A percentile compares a stretch with the other conserved stretches of the same genome.
Evolutionary conservation across 2,888 invertebrate genomes (phyloP).

Genomic region (Ferrisia virgata): DNA sequence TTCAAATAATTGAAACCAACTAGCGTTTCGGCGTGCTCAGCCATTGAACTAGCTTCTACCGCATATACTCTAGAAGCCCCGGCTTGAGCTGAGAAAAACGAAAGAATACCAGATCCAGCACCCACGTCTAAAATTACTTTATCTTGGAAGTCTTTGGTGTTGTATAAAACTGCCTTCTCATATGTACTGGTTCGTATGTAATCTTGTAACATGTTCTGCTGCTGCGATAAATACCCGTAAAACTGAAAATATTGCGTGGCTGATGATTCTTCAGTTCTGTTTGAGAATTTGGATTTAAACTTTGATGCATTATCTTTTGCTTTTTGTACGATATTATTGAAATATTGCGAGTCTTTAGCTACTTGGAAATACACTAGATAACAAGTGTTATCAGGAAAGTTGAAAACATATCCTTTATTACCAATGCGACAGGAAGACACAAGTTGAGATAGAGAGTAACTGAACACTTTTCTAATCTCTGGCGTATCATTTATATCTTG

Average conservation of each 20-base stretch:
- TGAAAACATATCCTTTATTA: slow-evolving; percentile 42
- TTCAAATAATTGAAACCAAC: slow-evolving; percentile 86
- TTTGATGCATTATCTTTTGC: slow-evolving; percentile 43
- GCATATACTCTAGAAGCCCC: slow-evolving; percentile 96
- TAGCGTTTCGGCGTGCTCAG: slow-evolving; percentile 83
- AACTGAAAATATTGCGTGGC: slow-evolving; percentile 99
- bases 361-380: slow-evolving; percentile 38
- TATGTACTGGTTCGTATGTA: slow-evolving; percentile 98
- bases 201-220: slow-evolving; percentile 99
- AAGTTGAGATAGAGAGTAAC: slow-evolving; percentile 19
- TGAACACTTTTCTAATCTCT: slow-evolving; percentile 40
- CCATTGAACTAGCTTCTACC: slow-evolving; percentile 99
- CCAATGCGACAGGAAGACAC: slow-evolving; percentile 40
- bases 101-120: slow-evolving; percentile 96
- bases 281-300: slow-evolving; percentile 63
- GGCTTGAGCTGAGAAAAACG: slow-evolving; percentile 97
- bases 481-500: slow-evolving; percentile 39
- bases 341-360: slow-evolving; percentile 27
- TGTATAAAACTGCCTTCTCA: slow-evolving; percentile 92
- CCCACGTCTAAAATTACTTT: slow-evolving; percentile 96
- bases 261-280: slow-evolving; percentile 95
- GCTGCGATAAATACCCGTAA: slow-evolving; percentile 97
- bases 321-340: slow-evolving; percentile 35
- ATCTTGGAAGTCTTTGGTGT: slow-evolving; percentile 84
- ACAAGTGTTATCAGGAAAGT: slow-evolving; percentile 42